Evolutionary conservation across 1,140 invertebrate species (phyloP).

Genomic region (Dolichoris vasculosae): DNA sequence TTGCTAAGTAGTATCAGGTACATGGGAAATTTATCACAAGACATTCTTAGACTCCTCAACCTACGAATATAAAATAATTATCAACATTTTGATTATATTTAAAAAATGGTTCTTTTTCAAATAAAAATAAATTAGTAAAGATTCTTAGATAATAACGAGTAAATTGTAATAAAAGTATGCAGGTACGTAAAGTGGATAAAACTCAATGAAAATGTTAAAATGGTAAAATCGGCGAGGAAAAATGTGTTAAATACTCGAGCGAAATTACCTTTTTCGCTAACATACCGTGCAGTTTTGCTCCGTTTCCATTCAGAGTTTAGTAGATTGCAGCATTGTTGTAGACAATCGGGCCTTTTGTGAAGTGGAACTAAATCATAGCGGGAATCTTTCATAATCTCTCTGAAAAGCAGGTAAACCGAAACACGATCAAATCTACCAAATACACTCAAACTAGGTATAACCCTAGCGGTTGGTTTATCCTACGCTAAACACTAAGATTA

Average conservation of each 20-base stretch:
- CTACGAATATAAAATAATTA: constrained; percentile 56
- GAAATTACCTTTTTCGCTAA: constrained; percentile 47
- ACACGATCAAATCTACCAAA: constrained; percentile 48
- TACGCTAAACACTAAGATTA: constrained; percentile 3
- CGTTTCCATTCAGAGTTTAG: constrained; percentile 88
- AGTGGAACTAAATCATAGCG: constrained; percentile 77
- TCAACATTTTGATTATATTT: constrained; percentile 5
- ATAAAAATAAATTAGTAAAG: constrained; percentile 23
- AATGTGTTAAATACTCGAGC: constrained; percentile 25
- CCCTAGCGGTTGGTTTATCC: constrained; percentile 22
- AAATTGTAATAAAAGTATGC: constrained; percentile 8
- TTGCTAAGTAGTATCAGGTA: constrained; percentile 80
- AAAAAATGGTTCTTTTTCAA: constrained; percentile 19
- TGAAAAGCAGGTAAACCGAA: constrained; percentile 56
- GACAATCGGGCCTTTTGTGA: constrained; percentile 81
- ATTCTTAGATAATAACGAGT: constrained; percentile 16
- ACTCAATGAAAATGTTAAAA: constrained; percentile 12
- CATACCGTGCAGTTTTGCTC: constrained; percentile 81
- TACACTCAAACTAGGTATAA: constrained; percentile 20
- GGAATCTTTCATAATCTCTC: constrained; percentile 63
- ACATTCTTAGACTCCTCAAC: constrained; percentile 80
- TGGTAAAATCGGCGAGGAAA: constrained; percentile 37
- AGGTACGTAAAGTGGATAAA: constrained; percentile 16
- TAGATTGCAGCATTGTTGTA: constrained; percentile 81
- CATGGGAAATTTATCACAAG: constrained; percentile 82